Evolutionary conservation across 2,888 invertebrate species (phyloP), one percentile per base, ranked within the genome.

Genomic region (Ochropleura plecta): DNA sequence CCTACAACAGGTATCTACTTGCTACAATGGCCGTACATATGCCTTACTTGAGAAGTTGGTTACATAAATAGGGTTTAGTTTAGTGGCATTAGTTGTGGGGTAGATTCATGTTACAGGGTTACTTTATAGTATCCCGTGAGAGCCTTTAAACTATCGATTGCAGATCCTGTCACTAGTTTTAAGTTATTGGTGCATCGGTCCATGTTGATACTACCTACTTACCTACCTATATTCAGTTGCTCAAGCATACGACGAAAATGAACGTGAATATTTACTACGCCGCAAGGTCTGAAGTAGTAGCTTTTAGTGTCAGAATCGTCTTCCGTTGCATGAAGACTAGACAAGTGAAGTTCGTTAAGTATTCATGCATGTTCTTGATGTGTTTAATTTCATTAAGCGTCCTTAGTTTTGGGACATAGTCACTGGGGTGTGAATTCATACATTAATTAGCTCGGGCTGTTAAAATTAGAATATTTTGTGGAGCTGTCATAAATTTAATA

Each of bases 141-240:
- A 70, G 78, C 78, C 76, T 81, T 86, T 73, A 79, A 82, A 76
- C 82, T 81, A 84, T 88, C 81, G 78, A 80, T 79, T 81, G 73
- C 79, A 78, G 76, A 79, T 76, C 76, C 75, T 63, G 75, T 78
- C 75, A 78, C 70, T 77, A 81, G 70, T 73, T 78, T 74, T 76
- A 76, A 81, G 68, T 76, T 76, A 82, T 79, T 83, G 75, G 69
- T 79, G 73, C 77, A 81, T 75, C 65, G 60, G 62, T 73, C 40
- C 5, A 60, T 80, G 55, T 80, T 59, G 66, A 63, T 66, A 69
- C 68, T 16, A 53, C 16, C 44, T 78, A 62, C 7, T 7, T 57
- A 57, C 30, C 14, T 20, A 80, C 49, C 53, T 79, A 40, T 7
- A 66, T 55, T 57, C 70, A 20, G 12, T 55, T 51, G 16, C 44